These are phyloP conservation scores for Zootermopsis nevadensis DNA, from an alignment of 2,888 invertebrate genomes.

Conservation along the genomic window DNA sequence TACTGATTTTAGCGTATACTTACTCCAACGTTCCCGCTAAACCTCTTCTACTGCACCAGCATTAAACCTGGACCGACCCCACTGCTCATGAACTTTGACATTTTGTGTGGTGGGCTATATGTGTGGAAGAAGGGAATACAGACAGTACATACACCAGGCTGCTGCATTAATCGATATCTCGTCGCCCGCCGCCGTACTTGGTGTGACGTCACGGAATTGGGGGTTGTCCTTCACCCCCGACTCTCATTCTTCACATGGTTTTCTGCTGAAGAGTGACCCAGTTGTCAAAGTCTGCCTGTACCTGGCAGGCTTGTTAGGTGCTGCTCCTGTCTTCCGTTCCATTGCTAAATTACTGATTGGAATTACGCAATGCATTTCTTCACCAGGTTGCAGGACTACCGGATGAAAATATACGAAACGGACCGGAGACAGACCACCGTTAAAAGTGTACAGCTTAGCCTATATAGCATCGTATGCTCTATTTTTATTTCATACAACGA, in stretches of 20 bases:
- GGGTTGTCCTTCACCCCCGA: neutral
- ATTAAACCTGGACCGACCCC: slow-evolving; percentile 1
- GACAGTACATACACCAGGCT: neutral
- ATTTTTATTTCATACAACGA: too few species aligned
- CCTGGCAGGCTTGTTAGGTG: too few species aligned
- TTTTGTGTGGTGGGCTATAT: neutral
- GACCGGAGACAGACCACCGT: too few species aligned
- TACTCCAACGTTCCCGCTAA: neutral
- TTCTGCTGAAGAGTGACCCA: neutral
- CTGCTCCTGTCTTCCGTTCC: too few species aligned
- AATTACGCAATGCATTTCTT: too few species aligned
- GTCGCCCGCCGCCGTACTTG: neutral
- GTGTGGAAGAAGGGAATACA: slow-evolving; percentile 7
- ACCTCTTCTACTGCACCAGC: neutral
- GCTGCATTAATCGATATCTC: neutral
- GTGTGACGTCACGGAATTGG: slow-evolving; percentile 11
- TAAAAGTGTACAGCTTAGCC: too few species aligned
- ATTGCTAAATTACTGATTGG: too few species aligned
- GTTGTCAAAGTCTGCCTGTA: neutral
- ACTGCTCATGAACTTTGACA: slow-evolving; percentile 31
- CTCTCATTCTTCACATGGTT: neutral
- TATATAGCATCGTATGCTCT: too few species aligned
- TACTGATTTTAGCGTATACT: neutral
- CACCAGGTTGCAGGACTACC: too few species aligned
- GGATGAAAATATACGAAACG: too few species aligned